These are phyloP conservation scores for Neopelma chrysocephalum DNA, from an alignment of 2,797 vertebrate species.

Conservation along the genomic window DNA sequence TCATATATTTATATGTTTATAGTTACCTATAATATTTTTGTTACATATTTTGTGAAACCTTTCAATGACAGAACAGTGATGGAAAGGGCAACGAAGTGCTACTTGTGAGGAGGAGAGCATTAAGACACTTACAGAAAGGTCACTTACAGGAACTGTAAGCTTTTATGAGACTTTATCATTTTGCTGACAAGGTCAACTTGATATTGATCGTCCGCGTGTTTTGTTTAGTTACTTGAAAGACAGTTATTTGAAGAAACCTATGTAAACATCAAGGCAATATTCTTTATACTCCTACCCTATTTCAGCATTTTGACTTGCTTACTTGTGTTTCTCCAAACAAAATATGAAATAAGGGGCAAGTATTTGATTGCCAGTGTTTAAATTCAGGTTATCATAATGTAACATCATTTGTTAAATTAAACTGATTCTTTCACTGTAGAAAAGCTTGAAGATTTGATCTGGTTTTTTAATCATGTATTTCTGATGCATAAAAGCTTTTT, in stretches of 20 bases:
- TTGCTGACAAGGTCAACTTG: slow-evolving; percentile 80
- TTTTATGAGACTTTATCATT: slow-evolving; percentile 78
- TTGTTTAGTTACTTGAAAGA: slow-evolving; percentile 42
- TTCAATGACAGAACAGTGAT: slow-evolving; percentile 29
- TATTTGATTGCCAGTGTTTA: not conserved
- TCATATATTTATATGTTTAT: not conserved
- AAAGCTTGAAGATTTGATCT: not conserved
- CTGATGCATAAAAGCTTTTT: not conserved
- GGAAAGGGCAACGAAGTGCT: slow-evolving; percentile 66
- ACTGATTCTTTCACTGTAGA: not conserved
- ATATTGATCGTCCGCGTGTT: slow-evolving; percentile 78
- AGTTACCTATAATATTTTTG: not conserved
- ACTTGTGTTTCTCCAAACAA: not conserved
- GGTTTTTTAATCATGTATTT: not conserved
- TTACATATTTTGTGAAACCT: not conserved
- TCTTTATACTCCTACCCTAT: not conserved
- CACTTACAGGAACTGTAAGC: slow-evolving; percentile 75
- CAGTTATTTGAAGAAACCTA: not conserved
- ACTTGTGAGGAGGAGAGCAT: slow-evolving; percentile 79
- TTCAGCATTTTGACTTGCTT: slow-evolving; percentile 2
- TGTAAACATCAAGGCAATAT: not conserved
- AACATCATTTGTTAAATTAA: not conserved
- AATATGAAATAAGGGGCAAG: not conserved
- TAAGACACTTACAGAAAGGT: slow-evolving; percentile 80
- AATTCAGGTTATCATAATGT: not conserved